phyloP scores from a whole-genome alignment of 2,113 vertebrate genomes.

The Proteles cristata region DNA sequence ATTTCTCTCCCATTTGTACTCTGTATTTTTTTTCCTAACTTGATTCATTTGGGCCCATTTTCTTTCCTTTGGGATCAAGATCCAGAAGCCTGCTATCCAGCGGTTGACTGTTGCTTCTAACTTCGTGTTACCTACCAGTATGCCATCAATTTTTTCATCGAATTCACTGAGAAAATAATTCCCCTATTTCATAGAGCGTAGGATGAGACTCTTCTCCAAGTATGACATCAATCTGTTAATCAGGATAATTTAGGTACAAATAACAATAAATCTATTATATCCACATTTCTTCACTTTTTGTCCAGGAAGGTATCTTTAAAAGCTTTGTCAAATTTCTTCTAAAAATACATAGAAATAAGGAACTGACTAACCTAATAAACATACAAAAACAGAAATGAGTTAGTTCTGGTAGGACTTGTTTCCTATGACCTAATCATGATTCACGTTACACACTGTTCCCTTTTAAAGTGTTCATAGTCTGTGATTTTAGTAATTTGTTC shows the following conservation, averaged over 20 bases:
- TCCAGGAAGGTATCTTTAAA: neutral
- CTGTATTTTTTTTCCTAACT: neutral
- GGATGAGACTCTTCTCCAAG: neutral
- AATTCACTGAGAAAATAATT: neutral
- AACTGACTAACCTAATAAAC: neutral
- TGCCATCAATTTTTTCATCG: neutral
- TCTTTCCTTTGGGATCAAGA: neutral
- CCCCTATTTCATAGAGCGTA: neutral
- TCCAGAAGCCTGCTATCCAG: neutral
- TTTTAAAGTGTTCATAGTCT: neutral
- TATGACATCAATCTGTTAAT: neutral
- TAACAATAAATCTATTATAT: neutral
- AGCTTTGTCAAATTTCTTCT: constrained; percentile 15
- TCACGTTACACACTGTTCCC: neutral
- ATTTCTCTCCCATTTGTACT: neutral
- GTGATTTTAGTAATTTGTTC: neutral
- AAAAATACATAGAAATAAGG: neutral
- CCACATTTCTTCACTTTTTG: constrained; percentile 44
- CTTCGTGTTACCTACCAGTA: neutral
- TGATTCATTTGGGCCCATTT: neutral
- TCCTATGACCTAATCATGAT: neutral
- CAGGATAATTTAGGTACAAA: neutral
- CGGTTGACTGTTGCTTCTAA: neutral
- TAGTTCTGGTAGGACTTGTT: neutral
- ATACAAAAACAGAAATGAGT: neutral